These are phyloP conservation scores for Buteo buteo DNA, from an alignment of 2,113 vertebrate species.

Conservation along the genomic window DNA sequence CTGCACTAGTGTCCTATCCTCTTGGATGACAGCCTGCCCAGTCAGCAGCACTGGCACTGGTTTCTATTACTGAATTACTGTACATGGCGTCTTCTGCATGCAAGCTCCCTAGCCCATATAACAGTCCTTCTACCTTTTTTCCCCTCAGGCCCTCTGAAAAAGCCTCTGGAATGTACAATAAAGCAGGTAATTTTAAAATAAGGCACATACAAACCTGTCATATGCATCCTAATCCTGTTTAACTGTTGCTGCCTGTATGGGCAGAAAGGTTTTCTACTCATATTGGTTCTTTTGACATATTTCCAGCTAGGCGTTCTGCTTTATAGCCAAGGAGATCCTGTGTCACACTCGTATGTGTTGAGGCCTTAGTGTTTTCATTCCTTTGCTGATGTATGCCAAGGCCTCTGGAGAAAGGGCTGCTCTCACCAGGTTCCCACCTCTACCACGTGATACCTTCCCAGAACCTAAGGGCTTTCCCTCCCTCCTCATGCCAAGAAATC, in stretches of 20 bases:
- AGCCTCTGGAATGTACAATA: not conserved
- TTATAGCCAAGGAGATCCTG: not conserved
- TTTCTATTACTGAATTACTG: not conserved
- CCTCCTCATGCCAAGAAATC: not conserved
- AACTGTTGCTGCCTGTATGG: not conserved
- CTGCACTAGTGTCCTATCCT: not conserved
- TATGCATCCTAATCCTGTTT: not conserved
- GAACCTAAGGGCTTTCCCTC: not conserved
- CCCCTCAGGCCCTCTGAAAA: not conserved
- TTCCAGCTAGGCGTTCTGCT: not conserved
- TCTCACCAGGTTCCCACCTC: not conserved
- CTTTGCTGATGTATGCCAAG: not conserved
- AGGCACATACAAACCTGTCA: not conserved
- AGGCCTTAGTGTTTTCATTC: not conserved
- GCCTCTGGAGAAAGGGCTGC: not conserved
- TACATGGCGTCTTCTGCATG: not conserved
- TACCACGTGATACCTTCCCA: not conserved
- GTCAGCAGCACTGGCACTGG: not conserved
- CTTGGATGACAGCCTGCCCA: not conserved
- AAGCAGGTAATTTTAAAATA: not conserved
- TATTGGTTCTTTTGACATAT: not conserved
- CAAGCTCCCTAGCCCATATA: not conserved
- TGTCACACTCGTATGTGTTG: not conserved
- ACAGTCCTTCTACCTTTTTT: not conserved
- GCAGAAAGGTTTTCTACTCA: not conserved